phyloP scores from a whole-genome alignment of 2,888 invertebrate species.

The Calliopum simillimum region DNA sequence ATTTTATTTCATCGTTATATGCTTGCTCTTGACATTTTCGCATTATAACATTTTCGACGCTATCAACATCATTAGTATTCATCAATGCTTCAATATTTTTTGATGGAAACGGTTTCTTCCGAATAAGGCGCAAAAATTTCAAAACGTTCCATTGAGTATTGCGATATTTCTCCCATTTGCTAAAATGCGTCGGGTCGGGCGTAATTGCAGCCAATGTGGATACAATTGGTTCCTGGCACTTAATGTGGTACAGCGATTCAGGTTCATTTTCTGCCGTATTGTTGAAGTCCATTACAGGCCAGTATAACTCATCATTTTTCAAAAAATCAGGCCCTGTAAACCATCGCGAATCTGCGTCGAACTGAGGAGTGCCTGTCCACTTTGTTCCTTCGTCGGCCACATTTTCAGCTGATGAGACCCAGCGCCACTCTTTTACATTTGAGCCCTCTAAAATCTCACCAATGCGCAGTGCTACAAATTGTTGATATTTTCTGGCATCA shows the following conservation, averaged over 20 bases:
- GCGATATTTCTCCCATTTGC: constrained; percentile 28
- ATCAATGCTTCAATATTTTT: constrained; percentile 1
- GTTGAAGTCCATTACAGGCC: constrained; percentile 1
- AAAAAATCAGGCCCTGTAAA: too few species aligned
- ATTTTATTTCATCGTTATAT: constrained; percentile 10
- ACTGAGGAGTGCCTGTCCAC: too few species aligned
- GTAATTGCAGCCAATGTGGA: constrained; percentile 1
- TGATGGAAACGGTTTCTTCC: not conserved
- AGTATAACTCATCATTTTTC: constrained; percentile 1
- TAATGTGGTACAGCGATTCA: not conserved
- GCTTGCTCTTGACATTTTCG: constrained; percentile 21
- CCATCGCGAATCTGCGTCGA: too few species aligned
- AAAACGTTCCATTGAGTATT: too few species aligned
- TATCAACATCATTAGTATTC: too few species aligned
- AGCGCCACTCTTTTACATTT: too few species aligned
- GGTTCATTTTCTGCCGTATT: not conserved
- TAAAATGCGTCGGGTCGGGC: constrained; percentile 10
- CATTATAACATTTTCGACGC: too few species aligned
- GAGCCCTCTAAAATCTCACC: too few species aligned
- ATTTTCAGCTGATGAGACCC: too few species aligned
- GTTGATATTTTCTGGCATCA: constrained; percentile 16
- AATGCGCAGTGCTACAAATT: too few species aligned
- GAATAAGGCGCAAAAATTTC: constrained; percentile 14
- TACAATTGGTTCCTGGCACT: not conserved
- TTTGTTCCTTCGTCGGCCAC: too few species aligned